Evolutionary conservation across 2,113 vertebrate genomes (phyloP).

Genomic region (Hylia prasina): DNA sequence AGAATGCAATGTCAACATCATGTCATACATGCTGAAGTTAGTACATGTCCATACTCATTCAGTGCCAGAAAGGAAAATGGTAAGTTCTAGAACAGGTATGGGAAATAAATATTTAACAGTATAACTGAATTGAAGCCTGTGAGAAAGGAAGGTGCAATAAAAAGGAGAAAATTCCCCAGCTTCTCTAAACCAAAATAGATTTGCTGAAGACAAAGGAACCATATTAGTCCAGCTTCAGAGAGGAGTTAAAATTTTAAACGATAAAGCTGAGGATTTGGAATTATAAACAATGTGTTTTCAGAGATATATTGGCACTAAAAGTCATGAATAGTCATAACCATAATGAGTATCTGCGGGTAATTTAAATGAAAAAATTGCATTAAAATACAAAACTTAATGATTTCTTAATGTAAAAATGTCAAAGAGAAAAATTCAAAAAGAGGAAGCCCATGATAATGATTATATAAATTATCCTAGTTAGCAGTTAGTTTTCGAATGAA

Average conservation of each 20-base stretch:
- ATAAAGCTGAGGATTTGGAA: background rate
- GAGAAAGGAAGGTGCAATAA: background rate
- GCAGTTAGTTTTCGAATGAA: background rate
- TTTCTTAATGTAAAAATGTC: conserved; percentile 7
- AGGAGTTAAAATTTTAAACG: background rate
- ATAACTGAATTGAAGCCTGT: background rate
- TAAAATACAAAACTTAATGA: background rate
- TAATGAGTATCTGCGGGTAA: background rate
- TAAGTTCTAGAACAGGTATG: background rate
- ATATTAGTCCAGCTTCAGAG: background rate
- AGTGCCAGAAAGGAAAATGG: rapidly evolving
- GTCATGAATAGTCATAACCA: background rate
- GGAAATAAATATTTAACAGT: background rate
- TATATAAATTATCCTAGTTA: conserved; percentile 26
- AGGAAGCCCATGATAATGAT: background rate
- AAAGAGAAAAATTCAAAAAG: background rate
- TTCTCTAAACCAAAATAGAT: background rate
- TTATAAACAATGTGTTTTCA: background rate
- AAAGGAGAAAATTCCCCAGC: background rate
- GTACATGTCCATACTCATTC: background rate
- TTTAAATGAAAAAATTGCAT: conserved; percentile 9
- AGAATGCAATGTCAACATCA: background rate
- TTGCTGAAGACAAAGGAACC: background rate
- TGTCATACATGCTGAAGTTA: background rate
- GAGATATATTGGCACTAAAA: background rate